phyloP scores from a whole-genome alignment of 2,888 invertebrate genomes.

The Sesia bembeciformis region DNA sequence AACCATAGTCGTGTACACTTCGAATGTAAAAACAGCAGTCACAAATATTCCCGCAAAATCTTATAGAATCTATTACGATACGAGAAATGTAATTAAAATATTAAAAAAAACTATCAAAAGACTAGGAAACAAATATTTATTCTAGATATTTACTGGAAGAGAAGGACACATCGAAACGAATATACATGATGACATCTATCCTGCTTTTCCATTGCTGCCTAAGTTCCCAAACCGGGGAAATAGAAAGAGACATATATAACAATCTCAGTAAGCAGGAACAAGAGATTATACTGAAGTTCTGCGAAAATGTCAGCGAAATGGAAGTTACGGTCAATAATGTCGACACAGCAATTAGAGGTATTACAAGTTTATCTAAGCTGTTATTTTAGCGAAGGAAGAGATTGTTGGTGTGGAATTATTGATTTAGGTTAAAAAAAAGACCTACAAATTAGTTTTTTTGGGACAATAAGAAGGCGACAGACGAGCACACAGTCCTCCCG shows the following conservation, averaged over 20 bases:
- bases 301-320: conserved; percentile 36
- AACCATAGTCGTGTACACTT: too few species aligned
- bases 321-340: conserved; percentile 40
- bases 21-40: too few species aligned
- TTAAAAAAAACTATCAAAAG: neutral
- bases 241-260: conserved; percentile 35
- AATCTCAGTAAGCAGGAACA: conserved; percentile 28
- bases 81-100: neutral
- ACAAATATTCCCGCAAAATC: too few species aligned
- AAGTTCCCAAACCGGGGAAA: conserved; percentile 25
- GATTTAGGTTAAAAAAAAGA: neutral
- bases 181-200: conserved; percentile 33
- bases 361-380: neutral
- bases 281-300: conserved; percentile 38
- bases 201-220: conserved; percentile 43
- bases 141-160: conserved; percentile 19
- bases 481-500: neutral
- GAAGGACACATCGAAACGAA: conserved; percentile 27
- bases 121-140: neutral
- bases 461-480: neutral
- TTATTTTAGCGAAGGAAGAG: too few species aligned
- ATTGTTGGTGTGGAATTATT: neutral
- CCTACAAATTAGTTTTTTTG: neutral
- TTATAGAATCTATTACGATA: neutral
- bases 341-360: conserved; percentile 35